Percentiles rank a stretch among this genome's conserved stretches.
Conservation (phyloP, 2,797 vertebrate genomes). For the Oryzias dopingdopingensis region DNA sequence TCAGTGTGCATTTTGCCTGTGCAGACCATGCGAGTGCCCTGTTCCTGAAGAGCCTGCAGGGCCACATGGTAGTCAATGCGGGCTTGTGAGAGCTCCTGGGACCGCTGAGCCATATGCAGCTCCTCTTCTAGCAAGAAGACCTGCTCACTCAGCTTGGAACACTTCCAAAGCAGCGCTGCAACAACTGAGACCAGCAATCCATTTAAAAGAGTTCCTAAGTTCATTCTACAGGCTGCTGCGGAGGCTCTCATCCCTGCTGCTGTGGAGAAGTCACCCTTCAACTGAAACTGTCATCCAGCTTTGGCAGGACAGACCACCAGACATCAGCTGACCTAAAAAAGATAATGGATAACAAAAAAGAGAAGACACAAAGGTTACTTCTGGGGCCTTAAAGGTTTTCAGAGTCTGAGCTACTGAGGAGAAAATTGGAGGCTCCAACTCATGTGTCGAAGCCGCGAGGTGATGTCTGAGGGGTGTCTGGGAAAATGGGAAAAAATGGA, state of each 20-base stretch:
- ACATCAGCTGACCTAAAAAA: slow-evolving; percentile 34
- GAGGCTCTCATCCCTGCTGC: slow-evolving; percentile 74
- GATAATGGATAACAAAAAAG: not conserved
- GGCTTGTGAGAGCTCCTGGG: slow-evolving; percentile 82
- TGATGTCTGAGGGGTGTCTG: too few relatives aligned
- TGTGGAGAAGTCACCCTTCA: slow-evolving; percentile 62
- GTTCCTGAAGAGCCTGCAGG: slow-evolving; percentile 86
- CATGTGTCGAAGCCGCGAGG: too few relatives aligned
- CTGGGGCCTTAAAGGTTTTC: too few relatives aligned
- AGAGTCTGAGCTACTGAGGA: too few relatives aligned
- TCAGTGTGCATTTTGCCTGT: slow-evolving; percentile 96
- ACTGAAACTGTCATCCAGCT: slow-evolving; percentile 47
- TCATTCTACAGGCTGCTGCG: slow-evolving; percentile 84
- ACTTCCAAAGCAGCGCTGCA: slow-evolving; percentile 94
- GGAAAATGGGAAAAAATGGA: too few relatives aligned
- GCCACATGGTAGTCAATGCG: slow-evolving; percentile 90
- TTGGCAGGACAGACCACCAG: slow-evolving; percentile 24
- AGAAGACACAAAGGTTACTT: too few relatives aligned
- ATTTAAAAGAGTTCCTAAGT: slow-evolving; percentile 88
- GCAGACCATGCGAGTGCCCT: slow-evolving; percentile 96
- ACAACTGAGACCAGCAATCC: slow-evolving; percentile 91
- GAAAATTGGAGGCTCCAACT: too few relatives aligned
- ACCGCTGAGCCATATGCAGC: slow-evolving; percentile 82
- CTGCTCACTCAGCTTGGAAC: slow-evolving; percentile 86
- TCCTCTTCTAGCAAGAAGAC: slow-evolving; percentile 86